phyloP scores from a whole-genome alignment of 2,888 invertebrate genomes.

The Reticulitermes lucifugus region DNA sequence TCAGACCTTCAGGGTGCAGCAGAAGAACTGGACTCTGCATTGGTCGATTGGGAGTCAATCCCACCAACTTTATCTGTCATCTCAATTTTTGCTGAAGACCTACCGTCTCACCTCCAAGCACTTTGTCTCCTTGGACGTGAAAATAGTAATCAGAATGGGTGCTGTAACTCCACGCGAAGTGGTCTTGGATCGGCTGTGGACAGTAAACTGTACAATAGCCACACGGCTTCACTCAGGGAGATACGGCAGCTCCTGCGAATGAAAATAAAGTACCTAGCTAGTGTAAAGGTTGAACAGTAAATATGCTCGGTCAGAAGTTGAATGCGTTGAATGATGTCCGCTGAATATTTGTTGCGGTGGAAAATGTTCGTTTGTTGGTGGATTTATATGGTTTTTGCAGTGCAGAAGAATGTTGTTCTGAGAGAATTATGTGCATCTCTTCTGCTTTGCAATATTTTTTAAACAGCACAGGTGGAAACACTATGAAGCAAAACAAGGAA shows the following conservation, averaged over 20 bases:
- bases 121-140: slow-evolving; percentile 51
- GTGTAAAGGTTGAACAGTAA: slow-evolving; percentile 25
- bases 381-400: not conserved
- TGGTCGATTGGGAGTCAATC: slow-evolving; percentile 41
- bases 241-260: slow-evolving; percentile 67
- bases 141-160: slow-evolving; percentile 61
- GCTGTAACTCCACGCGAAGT: slow-evolving; percentile 36
- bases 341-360: not conserved
- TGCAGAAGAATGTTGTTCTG: not conserved
- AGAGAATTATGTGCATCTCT: not conserved
- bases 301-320: not conserved
- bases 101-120: slow-evolving; percentile 22
- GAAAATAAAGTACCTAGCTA: slow-evolving; percentile 68
- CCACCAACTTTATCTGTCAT: slow-evolving; percentile 14
- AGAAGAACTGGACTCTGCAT: slow-evolving; percentile 38
- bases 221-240: slow-evolving; percentile 67
- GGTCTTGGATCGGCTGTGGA: slow-evolving; percentile 30
- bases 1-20: slow-evolving; percentile 38
- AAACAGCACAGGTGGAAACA: not conserved
- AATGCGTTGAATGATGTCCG: not conserved
- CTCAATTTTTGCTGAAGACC: slow-evolving; percentile 27
- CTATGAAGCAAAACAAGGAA: not conserved
- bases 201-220: slow-evolving; percentile 64
- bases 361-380: slow-evolving; percentile 25
- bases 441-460: not conserved